phyloP scores from a whole-genome alignment of 2,113 vertebrate genomes.

The Rhabdomys dilectus region DNA sequence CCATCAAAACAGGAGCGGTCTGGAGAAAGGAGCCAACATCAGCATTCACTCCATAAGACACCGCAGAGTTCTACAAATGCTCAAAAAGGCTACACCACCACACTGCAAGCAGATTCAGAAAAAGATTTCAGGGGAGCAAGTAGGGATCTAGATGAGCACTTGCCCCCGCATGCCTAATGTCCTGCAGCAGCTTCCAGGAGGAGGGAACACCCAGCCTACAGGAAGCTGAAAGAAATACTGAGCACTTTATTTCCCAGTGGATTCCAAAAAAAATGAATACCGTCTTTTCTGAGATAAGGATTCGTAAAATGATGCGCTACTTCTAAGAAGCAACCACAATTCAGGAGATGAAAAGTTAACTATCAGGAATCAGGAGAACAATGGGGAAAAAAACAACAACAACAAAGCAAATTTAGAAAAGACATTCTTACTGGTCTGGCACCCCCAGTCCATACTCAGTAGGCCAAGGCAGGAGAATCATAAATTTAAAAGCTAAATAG shows the following conservation, averaged over 20 bases:
- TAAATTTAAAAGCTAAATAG: background rate
- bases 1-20: background rate
- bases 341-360: background rate
- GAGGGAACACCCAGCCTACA: background rate
- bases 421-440: background rate
- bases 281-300: conserved; percentile 42
- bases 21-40: background rate
- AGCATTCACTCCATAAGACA: background rate
- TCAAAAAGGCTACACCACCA: conserved; percentile 16
- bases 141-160: background rate
- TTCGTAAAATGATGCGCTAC: background rate
- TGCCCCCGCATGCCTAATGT: too few species aligned
- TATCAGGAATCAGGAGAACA: background rate
- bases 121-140: background rate
- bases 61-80: background rate
- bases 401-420: conserved; percentile 25
- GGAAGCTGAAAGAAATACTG: background rate
- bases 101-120: background rate
- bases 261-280: conserved; percentile 2
- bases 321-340: conserved; percentile 30
- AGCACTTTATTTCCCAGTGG: background rate
- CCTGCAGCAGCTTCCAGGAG: background rate
- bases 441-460: background rate
- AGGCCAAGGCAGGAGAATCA: background rate
- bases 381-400: too few species aligned